Evolutionary conservation across 2,888 invertebrate genomes (phyloP).

Genomic region (Esperia sulphurella): DNA sequence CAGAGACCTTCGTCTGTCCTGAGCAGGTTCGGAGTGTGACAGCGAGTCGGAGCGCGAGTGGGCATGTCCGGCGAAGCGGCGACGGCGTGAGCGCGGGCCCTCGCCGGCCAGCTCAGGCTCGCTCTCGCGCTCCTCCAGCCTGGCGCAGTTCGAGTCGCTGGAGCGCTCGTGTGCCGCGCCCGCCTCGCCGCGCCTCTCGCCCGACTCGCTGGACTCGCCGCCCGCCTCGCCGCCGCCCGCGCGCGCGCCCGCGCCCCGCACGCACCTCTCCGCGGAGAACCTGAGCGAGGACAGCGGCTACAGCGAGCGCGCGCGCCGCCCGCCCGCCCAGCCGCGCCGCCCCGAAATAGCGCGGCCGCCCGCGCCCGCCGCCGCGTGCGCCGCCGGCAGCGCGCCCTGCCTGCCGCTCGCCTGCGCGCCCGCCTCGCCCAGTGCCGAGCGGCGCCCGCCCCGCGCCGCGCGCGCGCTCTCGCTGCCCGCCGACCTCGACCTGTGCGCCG

Average conservation of each 20-base stretch:
- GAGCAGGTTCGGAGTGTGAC: constrained; percentile 75
- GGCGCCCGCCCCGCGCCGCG: constrained; percentile 54
- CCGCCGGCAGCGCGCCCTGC: constrained; percentile 64
- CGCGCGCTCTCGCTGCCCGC: constrained; percentile 81
- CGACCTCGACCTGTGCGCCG: constrained; percentile 82
- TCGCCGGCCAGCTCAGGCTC: constrained; percentile 75
- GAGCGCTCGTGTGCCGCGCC: constrained; percentile 80
- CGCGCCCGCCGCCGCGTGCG: constrained; percentile 41
- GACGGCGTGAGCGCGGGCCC: constrained; percentile 79
- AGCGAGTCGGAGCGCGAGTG: constrained; percentile 86
- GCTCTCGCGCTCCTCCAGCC: constrained; percentile 87
- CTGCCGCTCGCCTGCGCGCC: constrained; percentile 43
- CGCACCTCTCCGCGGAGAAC: constrained; percentile 86
- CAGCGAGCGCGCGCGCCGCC: constrained; percentile 78
- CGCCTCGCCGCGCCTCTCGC: constrained; percentile 64
- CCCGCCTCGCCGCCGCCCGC: constrained; percentile 59
- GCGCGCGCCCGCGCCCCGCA: constrained; percentile 51
- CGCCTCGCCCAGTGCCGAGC: constrained; percentile 45
- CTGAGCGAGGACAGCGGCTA: constrained; percentile 90
- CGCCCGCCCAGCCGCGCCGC: constrained; percentile 55
- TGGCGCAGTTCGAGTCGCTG: constrained; percentile 91
- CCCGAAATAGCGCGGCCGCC: constrained; percentile 40
- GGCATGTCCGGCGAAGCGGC: constrained; percentile 86
- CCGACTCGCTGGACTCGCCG: constrained; percentile 71
- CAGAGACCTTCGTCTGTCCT: constrained; percentile 19